Conservation (phyloP, 2,797 vertebrate genomes). For the Phalloptychus januarius region DNA sequence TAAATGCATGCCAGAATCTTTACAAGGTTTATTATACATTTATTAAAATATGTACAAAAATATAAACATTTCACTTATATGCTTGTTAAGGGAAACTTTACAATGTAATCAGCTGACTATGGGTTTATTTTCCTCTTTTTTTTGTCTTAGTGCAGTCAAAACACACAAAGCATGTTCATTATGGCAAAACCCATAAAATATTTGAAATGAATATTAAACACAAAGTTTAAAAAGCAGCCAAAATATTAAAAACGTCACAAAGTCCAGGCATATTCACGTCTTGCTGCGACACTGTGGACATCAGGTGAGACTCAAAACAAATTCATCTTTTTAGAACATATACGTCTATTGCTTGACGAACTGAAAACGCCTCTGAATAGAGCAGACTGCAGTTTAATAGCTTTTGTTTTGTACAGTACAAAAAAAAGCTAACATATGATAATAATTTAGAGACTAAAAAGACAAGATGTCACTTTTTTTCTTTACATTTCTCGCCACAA, state of each 20-base stretch:
- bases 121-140: neutral
- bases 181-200: neutral
- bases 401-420: neutral
- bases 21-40: constrained; percentile 66
- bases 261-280: neutral
- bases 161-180: neutral
- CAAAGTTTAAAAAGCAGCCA: neutral
- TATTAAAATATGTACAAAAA: constrained; percentile 28
- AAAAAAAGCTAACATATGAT: neutral
- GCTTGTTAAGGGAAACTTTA: constrained; percentile 9
- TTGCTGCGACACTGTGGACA: neutral
- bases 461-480: neutral
- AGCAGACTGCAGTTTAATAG: neutral
- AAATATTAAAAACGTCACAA: neutral
- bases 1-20: constrained; percentile 8
- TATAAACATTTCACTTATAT: constrained; percentile 10
- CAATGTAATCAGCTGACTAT: neutral
- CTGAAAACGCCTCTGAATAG: neutral
- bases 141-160: neutral
- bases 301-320: neutral
- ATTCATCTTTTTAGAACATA: neutral
- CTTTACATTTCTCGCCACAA: neutral
- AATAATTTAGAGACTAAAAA: neutral
- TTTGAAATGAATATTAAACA: neutral
- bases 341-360: neutral